Percentiles rank a stretch among this genome's conserved stretches.
These are phyloP conservation scores for Xestia c-nigrum DNA, from an alignment of 2,888 invertebrate genomes.

Conservation along the genomic window DNA sequence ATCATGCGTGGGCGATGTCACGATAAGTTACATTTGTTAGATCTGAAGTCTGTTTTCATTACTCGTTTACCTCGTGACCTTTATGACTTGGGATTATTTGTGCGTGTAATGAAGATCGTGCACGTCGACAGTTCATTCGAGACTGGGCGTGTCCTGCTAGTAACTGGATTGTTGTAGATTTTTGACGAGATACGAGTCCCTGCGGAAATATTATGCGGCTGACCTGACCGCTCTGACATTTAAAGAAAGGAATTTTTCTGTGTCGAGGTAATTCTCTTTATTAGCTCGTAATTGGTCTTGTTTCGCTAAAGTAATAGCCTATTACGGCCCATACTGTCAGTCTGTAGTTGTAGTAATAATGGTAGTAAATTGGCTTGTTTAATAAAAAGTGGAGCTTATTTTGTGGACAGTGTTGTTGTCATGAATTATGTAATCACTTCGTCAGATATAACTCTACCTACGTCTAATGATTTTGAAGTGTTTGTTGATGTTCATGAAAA, in stretches of 20 bases:
- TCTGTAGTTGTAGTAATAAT: constrained; percentile 56
- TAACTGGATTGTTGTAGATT: constrained; percentile 77
- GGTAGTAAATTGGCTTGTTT: constrained; percentile 50
- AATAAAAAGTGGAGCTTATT: constrained; percentile 46
- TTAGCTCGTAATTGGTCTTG: constrained; percentile 76
- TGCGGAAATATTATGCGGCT: constrained; percentile 73
- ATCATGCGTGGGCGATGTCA: constrained; percentile 84
- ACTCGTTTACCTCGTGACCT: constrained; percentile 75
- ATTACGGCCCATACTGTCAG: constrained; percentile 60
- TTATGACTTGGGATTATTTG: constrained; percentile 72
- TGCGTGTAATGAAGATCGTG: constrained; percentile 80
- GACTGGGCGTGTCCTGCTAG: constrained; percentile 72
- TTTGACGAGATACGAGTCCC: constrained; percentile 72
- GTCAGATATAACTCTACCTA: constrained; percentile 30
- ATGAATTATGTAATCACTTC: constrained; percentile 22
- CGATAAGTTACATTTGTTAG: constrained; percentile 78
- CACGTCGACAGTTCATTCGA: constrained; percentile 69
- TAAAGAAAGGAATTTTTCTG: constrained; percentile 70
- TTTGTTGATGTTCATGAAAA: constrained; percentile 3
- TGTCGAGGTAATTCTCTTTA: constrained; percentile 71
- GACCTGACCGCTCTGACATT: constrained; percentile 73
- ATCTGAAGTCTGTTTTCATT: constrained; percentile 76
- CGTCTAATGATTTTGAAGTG: constrained; percentile 9
- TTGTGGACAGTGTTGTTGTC: constrained; percentile 21
- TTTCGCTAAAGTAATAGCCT: constrained; percentile 71